phyloP scores from a whole-genome alignment of 2,888 invertebrate species.

The Torymus auratus region DNA sequence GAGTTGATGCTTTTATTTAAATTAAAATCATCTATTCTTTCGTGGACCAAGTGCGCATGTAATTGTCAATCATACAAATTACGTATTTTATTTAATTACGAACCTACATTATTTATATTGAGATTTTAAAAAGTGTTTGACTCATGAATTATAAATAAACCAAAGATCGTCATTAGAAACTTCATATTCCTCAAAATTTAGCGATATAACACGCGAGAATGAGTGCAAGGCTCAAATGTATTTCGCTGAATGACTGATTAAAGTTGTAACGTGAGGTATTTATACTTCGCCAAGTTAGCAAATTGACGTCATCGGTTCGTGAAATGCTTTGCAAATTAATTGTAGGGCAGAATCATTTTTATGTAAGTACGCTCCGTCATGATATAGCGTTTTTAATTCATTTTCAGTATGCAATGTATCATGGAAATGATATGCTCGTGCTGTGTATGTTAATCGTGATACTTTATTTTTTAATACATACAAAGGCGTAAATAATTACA shows the following conservation, averaged over 20 bases:
- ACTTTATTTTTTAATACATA: constrained; percentile 23
- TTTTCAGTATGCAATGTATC: constrained; percentile 8
- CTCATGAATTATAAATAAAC: constrained; percentile 5
- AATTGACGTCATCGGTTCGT: constrained; percentile 37
- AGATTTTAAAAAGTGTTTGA: constrained; percentile 25
- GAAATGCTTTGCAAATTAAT: constrained; percentile 32
- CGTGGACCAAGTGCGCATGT: constrained; percentile 16
- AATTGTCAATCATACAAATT: constrained; percentile 1
- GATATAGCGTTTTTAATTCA: constrained; percentile 37
- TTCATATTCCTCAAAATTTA: constrained; percentile 35
- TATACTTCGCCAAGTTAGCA: constrained; percentile 31
- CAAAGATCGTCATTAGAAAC: constrained; percentile 19
- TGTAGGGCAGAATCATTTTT: constrained; percentile 11
- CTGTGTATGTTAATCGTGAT: background rate
- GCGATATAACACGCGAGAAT: constrained; percentile 6
- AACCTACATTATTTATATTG: background rate
- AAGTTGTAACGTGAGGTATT: constrained; percentile 50
- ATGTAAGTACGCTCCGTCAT: constrained; percentile 13
- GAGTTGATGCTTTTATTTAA: constrained; percentile 1
- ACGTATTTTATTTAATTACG: background rate
- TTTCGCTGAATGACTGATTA: constrained; percentile 53
- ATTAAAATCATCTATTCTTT: constrained; percentile 3
- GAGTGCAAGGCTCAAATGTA: constrained; percentile 35
- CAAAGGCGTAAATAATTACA: constrained; percentile 20
- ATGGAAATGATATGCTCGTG: constrained; percentile 27